These are phyloP conservation scores for Zosterops lateralis DNA, from an alignment of 2,113 vertebrate species.

Conservation along the genomic window DNA sequence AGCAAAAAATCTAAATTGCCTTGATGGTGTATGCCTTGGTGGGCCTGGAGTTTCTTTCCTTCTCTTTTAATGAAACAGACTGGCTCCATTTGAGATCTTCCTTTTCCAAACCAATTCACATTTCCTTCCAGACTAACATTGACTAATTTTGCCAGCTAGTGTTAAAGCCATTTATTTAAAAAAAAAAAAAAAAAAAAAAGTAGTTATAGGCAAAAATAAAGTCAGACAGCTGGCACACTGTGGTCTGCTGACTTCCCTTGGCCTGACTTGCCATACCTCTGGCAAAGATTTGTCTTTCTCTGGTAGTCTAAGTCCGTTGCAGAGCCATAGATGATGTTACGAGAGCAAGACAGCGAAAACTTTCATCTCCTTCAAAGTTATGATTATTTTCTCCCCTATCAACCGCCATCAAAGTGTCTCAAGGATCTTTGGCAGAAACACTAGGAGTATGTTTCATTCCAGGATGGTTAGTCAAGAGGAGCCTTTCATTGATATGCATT, in stretches of 20 bases:
- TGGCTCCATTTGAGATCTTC: neutral
- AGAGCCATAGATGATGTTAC: neutral
- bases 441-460: neutral
- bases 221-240: neutral
- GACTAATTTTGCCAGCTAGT: slow-evolving; percentile 2
- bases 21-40: neutral
- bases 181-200: neutral
- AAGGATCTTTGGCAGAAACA: slow-evolving; percentile 5
- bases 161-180: neutral
- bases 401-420: neutral
- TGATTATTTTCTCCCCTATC: neutral
- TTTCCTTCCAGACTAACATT: slow-evolving; percentile 10
- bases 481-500: slow-evolving; percentile 33
- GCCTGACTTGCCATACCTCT: neutral
- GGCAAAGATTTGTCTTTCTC: neutral
- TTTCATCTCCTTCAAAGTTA: neutral
- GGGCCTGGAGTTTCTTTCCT: neutral
- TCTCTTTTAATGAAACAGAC: neutral
- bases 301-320: neutral
- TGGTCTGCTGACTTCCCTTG: neutral
- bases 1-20: neutral
- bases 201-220: neutral
- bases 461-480: slow-evolving; percentile 1
- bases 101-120: neutral
- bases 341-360: neutral